Conservation (phyloP, 2,113 vertebrate genomes). For the Epinephelus moara region DNA sequence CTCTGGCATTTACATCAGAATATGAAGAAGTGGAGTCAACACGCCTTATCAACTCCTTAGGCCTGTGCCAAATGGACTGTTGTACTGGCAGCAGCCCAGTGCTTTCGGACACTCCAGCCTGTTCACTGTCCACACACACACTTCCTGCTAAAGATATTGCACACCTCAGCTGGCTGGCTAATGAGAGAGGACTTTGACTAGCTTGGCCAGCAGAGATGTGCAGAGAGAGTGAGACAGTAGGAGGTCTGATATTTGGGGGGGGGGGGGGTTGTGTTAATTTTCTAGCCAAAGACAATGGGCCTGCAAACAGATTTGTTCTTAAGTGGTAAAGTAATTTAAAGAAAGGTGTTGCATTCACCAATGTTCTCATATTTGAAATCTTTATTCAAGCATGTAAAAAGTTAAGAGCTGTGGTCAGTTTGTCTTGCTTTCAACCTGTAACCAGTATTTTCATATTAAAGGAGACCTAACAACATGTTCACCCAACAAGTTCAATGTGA, state of each 20-base stretch:
- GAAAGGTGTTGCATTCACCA: not conserved
- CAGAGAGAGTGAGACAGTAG: conserved; percentile 9
- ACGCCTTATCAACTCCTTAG: conserved; percentile 21
- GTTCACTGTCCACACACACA: conserved; percentile 20
- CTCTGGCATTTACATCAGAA: conserved; percentile 42
- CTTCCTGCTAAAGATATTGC: conserved; percentile 54
- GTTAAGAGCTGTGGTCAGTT: not conserved
- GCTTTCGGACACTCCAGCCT: conserved; percentile 26
- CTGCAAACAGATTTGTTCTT: not conserved
- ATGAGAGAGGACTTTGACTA: conserved; percentile 28
- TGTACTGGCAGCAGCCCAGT: conserved; percentile 28
- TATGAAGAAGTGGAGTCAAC: conserved; percentile 55
- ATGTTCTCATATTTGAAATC: not conserved
- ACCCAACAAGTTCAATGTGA: too few relatives aligned
- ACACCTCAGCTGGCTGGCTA: conserved; percentile 51
- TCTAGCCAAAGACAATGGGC: not conserved
- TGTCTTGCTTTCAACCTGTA: too few relatives aligned
- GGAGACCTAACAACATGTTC: too few relatives aligned
- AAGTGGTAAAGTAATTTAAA: not conserved
- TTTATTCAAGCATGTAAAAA: not conserved
- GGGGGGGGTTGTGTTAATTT: not conserved
- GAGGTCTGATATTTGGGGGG: not conserved
- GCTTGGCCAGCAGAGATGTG: conserved; percentile 16
- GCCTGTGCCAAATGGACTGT: conserved; percentile 62
- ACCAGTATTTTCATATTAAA: too few relatives aligned